These are phyloP conservation scores for Sebastes oblongus DNA, from an alignment of 2,797 vertebrate genomes.

Conservation along the genomic window DNA sequence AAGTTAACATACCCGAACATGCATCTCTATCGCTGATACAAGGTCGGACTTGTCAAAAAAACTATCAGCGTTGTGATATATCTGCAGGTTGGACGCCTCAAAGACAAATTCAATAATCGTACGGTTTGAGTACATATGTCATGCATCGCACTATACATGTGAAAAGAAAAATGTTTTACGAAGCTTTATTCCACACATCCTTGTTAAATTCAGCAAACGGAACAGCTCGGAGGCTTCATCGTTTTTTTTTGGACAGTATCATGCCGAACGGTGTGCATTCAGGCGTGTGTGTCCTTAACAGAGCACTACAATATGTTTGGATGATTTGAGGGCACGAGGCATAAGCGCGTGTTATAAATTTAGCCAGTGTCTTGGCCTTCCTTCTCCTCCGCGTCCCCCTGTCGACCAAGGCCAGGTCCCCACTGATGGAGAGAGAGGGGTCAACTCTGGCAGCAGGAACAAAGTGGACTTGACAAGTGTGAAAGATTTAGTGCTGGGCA, in stretches of 20 bases:
- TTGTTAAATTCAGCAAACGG: not conserved
- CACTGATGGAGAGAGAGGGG: conserved; percentile 69
- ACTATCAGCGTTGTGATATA: not conserved
- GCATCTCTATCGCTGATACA: conserved; percentile 13
- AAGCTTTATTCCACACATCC: not conserved
- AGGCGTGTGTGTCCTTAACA: conserved; percentile 44
- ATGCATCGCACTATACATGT: not conserved
- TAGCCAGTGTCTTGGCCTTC: conserved; percentile 67
- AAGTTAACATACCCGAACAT: conserved; percentile 51
- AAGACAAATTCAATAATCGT: not conserved
- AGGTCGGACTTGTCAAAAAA: conserved; percentile 41
- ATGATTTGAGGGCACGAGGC: conserved; percentile 64
- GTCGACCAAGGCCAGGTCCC: conserved; percentile 70
- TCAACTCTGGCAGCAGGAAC: conserved; percentile 71
- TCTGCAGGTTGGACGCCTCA: not conserved
- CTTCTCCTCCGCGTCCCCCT: conserved; percentile 15
- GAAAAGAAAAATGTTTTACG: not conserved
- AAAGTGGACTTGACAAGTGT: conserved; percentile 83
- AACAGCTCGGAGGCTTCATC: not conserved
- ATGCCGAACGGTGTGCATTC: not conserved
- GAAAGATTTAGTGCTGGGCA: conserved; percentile 81
- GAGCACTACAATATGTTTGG: conserved; percentile 60
- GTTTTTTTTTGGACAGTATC: not conserved
- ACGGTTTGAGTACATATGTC: not conserved
- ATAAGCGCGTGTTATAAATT: conserved; percentile 72